phyloP scores from a whole-genome alignment of 2,113 vertebrate genomes.

The Prinia subflava region DNA sequence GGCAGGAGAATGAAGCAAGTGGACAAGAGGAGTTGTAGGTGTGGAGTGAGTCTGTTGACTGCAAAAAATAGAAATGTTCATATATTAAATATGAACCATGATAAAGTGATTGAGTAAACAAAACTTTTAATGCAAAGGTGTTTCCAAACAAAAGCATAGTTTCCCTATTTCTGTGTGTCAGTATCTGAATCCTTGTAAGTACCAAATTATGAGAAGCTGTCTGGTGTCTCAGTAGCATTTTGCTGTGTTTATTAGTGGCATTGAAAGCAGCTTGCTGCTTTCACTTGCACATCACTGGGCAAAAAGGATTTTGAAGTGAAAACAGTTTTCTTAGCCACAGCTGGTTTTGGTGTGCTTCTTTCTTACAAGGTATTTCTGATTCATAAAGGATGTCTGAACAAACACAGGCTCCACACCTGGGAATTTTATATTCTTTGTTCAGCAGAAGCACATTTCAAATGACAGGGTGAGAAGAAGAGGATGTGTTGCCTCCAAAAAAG shows the following conservation, averaged over 20 bases:
- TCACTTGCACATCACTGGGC: background rate
- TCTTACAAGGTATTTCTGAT: background rate
- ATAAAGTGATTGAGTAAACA: background rate
- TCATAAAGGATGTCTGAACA: background rate
- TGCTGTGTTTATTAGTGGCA: background rate
- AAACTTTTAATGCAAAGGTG: background rate
- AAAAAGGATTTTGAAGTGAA: background rate
- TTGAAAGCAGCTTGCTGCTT: background rate
- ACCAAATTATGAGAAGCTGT: background rate
- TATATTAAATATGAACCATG: background rate
- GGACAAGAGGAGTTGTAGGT: background rate
- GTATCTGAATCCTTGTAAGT: background rate
- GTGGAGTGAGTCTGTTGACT: background rate
- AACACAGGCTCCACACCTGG: background rate
- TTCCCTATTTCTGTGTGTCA: background rate
- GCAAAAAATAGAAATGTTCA: background rate
- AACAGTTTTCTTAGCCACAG: background rate
- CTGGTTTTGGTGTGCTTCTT: background rate
- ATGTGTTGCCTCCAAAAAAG: background rate
- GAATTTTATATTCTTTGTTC: background rate
- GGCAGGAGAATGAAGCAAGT: background rate
- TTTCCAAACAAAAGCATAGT: background rate
- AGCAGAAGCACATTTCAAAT: background rate
- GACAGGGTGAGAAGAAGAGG: background rate
- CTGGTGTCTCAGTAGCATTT: background rate